Evolutionary conservation across 2,888 invertebrate species (phyloP).

Genomic region (Stenoptilia bipunctidactyla): DNA sequence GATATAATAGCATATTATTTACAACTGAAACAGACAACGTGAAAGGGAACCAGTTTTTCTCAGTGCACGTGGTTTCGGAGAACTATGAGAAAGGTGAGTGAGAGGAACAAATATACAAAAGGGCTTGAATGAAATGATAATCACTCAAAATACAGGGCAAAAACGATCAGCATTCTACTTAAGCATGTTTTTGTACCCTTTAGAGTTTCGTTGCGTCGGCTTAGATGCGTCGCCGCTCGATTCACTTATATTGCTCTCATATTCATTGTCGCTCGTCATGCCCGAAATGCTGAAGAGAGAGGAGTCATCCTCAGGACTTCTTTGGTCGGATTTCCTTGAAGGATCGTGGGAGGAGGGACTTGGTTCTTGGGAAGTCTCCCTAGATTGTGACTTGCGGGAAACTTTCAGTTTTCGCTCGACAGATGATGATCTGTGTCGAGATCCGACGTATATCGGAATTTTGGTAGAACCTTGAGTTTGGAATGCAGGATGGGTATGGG

Average conservation of each 20-base stretch:
- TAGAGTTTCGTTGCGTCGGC: slow-evolving; percentile 56
- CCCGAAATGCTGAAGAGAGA: slow-evolving; percentile 70
- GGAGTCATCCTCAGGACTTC: slow-evolving; percentile 68
- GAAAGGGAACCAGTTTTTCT: too few species aligned
- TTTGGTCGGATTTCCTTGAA: slow-evolving; percentile 60
- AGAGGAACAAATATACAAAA: neutral
- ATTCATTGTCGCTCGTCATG: slow-evolving; percentile 71
- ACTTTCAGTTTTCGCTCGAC: slow-evolving; percentile 41
- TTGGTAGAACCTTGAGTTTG: slow-evolving; percentile 77
- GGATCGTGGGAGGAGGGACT: slow-evolving; percentile 61
- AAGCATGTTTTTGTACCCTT: slow-evolving; percentile 55
- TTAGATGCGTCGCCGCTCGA: slow-evolving; percentile 62
- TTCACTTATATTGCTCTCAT: slow-evolving; percentile 67
- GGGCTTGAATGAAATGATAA: slow-evolving; percentile 39
- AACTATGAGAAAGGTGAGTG: neutral
- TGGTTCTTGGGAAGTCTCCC: slow-evolving; percentile 56
- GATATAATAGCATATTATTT: slow-evolving; percentile 11
- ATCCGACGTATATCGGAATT: slow-evolving; percentile 80
- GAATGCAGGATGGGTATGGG: slow-evolving; percentile 67
- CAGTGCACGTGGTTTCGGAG: too few species aligned
- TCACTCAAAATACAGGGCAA: slow-evolving; percentile 51
- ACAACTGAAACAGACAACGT: too few species aligned
- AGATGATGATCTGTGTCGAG: slow-evolving; percentile 70
- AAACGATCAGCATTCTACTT: slow-evolving; percentile 54
- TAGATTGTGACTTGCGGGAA: slow-evolving; percentile 40